Base-by-base conservation (phyloP, 2,113 vertebrate species). In the Callaeas wilsoni region DNA sequence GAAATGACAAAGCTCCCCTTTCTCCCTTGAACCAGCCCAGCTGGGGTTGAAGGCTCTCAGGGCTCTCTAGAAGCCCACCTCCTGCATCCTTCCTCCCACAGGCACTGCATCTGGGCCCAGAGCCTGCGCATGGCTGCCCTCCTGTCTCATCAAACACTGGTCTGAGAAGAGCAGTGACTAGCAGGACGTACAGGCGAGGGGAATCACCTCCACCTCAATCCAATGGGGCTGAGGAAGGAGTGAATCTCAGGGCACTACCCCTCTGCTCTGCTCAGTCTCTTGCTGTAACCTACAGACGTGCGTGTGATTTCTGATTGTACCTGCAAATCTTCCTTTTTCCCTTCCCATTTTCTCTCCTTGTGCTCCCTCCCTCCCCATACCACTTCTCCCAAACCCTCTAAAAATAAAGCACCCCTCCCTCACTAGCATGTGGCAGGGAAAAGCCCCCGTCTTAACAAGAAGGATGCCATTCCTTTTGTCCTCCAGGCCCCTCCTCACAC, bases 301-400 rank as follows among this genome's bases (percentile, higher is more conserved):
- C 49, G 76, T 89, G 46, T 41, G 50, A 30, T 37, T 96, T 89
- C 63, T 75, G 77, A 96, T 50, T 95, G 95, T 84, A 90, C 76
- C 35, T 70, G 84, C 89, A 86, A 87, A 87, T 79, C 49, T 46
- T 83, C 47, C 57, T 52, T 53, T 29, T n/a, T 50, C 55, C 52
- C 30, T 74, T 69, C 29, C 71, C 74, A 47, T 88, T 91, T 79
- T 44, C 21, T 53, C 37, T 90, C 64, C 86, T 80, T 83, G 27
- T 74, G 29, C 26, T 21, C 26, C 37, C 11, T 6, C 2, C 12
- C 12, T 4, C 47, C 33, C 20, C 60, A 49, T 37, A 83, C 21
- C 18, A 59, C 7, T 91, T 77, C 55, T 96, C 82, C 68, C 35
- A 80, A 57, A 70, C 9, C 16, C 41, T 82, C 70, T 62, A 79